Evolutionary conservation across 2,888 invertebrate species (phyloP).

Genomic region (Idaea straminata): DNA sequence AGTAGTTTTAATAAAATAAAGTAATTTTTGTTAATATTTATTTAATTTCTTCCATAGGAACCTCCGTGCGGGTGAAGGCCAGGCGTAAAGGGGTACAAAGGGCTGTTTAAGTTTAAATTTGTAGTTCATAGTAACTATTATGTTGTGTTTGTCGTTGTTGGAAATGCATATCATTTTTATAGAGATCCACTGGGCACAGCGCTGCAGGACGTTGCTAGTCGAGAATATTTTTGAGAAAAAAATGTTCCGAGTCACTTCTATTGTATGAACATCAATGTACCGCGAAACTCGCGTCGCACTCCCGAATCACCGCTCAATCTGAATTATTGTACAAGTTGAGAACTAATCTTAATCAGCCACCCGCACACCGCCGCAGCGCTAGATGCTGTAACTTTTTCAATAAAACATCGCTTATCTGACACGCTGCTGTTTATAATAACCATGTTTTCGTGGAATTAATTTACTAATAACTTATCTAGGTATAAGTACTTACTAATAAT

Average conservation of each 20-base stretch:
- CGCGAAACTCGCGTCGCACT: slow-evolving; percentile 48
- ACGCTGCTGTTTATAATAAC: slow-evolving; percentile 9
- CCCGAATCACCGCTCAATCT: slow-evolving; percentile 66
- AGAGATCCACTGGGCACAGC: too few species aligned
- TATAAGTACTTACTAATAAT: neutral
- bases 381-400: slow-evolving; percentile 63
- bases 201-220: neutral
- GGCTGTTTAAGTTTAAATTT: too few species aligned
- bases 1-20: too few species aligned
- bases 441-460: neutral
- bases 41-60: too few species aligned
- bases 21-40: too few species aligned
- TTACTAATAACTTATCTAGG: neutral
- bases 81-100: too few species aligned
- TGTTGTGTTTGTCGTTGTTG: too few species aligned
- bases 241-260: neutral
- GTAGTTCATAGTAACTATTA: too few species aligned
- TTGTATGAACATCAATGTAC: slow-evolving; percentile 31
- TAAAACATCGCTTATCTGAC: slow-evolving; percentile 68
- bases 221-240: neutral
- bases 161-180: too few species aligned
- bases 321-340: slow-evolving; percentile 71
- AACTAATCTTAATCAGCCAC: slow-evolving; percentile 67
- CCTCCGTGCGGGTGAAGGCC: too few species aligned
- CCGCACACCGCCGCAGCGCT: slow-evolving; percentile 27